A percentile compares a stretch with the other conserved stretches of the same genome.
Conservation (phyloP, 1,140 invertebrate species). For the Conus betulinus region DNA sequence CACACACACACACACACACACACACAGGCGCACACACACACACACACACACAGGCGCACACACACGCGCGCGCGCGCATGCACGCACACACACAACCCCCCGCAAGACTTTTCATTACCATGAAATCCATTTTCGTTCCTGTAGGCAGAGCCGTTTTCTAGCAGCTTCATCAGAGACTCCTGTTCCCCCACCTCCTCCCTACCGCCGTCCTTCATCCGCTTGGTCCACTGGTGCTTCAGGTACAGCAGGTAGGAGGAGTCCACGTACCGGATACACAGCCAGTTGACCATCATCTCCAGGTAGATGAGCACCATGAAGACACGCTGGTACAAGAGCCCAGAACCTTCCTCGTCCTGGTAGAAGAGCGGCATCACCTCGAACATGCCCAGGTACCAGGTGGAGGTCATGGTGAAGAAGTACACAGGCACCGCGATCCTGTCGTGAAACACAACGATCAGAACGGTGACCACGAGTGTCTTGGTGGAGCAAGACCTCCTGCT, state of each 20-base stretch:
- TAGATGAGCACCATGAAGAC: conserved; percentile 47
- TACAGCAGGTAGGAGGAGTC: conserved; percentile 44
- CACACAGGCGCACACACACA: background rate
- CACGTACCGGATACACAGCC: conserved; percentile 57
- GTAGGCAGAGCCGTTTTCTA: background rate
- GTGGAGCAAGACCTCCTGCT: background rate
- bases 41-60: background rate
- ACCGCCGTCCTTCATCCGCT: background rate
- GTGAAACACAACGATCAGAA: background rate
- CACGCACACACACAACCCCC: background rate
- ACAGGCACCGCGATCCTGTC: conserved; percentile 35
- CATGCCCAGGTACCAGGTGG: conserved; percentile 39
- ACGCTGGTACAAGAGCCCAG: conserved; percentile 26
- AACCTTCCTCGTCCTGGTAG: conserved; percentile 24
- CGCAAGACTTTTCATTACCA: background rate
- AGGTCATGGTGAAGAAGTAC: conserved; percentile 43
- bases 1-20: conserved; percentile 10
- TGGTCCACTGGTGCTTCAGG: background rate
- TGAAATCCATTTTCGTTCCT: background rate
- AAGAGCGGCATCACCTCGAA: conserved; percentile 44
- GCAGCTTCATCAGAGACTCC: background rate
- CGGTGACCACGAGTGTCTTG: background rate
- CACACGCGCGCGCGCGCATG: background rate
- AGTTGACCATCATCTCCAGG: conserved; percentile 51
- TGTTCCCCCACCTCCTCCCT: background rate